Base-by-base conservation (phyloP, 2,113 vertebrate species). In the Myxocyprinus asiaticus region DNA sequence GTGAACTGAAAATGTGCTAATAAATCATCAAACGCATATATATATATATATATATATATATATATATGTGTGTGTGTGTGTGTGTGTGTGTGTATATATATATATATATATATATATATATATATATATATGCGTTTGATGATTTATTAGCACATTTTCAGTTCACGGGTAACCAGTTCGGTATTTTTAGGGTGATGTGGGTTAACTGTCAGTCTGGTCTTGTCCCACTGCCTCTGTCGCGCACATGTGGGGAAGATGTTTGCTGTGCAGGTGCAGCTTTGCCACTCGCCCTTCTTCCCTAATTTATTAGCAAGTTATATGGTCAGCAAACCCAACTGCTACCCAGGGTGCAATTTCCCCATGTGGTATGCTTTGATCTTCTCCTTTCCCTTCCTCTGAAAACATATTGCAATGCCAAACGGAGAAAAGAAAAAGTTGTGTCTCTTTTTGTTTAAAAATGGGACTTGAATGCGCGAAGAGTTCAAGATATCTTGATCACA, bases 321-420 rank as follows among this genome's bases (percentile, higher is more conserved):
- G 86, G 88, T 81, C 85, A 82, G 89, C 90, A 91, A 92, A 91
- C 90, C 90, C 93, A 92, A 92, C 88, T 84, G 88, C 90, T 91
- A 17, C 92, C 91, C 87, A 53, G 81, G 90, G 89, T 79, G 88
- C 92, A 77, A 84, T 78, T 85, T 89, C 85, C 91, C 77, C 59
- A 0, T 4, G 77, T 92, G 86, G 94, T 97, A 96, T 95, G 95
- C 95, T 97, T 96, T 98, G 94, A 97, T 95, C 89, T 77, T 85
- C 68, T 82, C 79, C 69, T 56, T 78, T 71, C 77, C 79, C 63
- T 83, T 67, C 47, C 82, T 85, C 79, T 70, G 84, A 80, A 83
- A 85, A 83, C 67, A 65, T 61, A 89, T 83, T 76, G 72, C 72
- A 86, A 67, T 77, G 86, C 88, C 86, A 87, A 90, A 88, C 67